Evolutionary conservation across 2,888 invertebrate species (phyloP).

Genomic region (Drepanosiphum platanoidis): DNA sequence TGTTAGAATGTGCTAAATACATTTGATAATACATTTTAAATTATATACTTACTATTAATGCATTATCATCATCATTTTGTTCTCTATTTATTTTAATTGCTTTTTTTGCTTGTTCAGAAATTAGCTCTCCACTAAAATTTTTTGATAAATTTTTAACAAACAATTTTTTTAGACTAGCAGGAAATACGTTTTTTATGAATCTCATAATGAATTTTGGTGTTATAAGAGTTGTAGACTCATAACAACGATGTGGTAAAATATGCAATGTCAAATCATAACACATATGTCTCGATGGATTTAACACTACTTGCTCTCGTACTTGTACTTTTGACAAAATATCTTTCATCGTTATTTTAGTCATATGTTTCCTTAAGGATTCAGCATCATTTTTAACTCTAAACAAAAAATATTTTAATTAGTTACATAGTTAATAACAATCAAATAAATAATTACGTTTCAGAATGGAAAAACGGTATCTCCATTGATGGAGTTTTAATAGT

Average conservation of each 20-base stretch:
- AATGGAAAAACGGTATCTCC: conserved; percentile 83
- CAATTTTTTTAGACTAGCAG: conserved; percentile 70
- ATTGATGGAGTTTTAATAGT: conserved; percentile 95
- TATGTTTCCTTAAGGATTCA: conserved; percentile 76
- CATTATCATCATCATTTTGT: conserved; percentile 35
- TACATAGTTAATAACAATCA: background rate
- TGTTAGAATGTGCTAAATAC: background rate
- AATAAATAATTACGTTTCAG: conserved; percentile 57
- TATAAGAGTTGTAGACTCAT: conserved; percentile 64
- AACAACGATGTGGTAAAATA: conserved; percentile 63
- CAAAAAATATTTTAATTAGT: conserved; percentile 5
- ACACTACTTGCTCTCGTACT: conserved; percentile 72
- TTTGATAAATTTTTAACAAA: conserved; percentile 64
- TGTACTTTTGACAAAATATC: conserved; percentile 81
- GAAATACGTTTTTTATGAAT: conserved; percentile 79
- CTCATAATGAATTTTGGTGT: conserved; percentile 66
- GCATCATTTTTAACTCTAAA: conserved; percentile 71
- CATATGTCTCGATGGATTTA: conserved; percentile 69
- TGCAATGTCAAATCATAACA: conserved; percentile 61
- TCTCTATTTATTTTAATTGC: conserved; percentile 65
- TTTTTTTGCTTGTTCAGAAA: conserved; percentile 67
- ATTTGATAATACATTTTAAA: background rate
- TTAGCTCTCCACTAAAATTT: conserved; percentile 54
- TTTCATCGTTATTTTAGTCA: conserved; percentile 82
- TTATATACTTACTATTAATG: conserved; percentile 28